These are phyloP conservation scores for Hemitrygon akajei DNA, from an alignment of 2,797 vertebrate genomes.

Conservation along the genomic window DNA sequence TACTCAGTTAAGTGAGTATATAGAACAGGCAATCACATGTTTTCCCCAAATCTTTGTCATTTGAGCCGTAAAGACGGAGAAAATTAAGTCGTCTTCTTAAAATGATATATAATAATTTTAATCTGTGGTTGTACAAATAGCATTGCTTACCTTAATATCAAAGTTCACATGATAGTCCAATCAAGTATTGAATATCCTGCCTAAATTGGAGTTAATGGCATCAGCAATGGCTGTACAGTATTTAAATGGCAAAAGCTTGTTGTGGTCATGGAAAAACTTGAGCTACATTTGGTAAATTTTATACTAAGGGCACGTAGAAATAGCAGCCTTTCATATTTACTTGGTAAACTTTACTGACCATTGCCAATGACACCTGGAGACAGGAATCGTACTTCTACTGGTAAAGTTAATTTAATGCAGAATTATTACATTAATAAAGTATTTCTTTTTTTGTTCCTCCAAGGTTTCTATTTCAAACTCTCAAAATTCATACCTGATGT, in stretches of 20 bases:
- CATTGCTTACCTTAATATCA: not conserved
- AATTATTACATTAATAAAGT: slow-evolving; percentile 25
- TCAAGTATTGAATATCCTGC: not conserved
- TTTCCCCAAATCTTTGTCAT: not conserved
- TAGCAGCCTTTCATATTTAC: slow-evolving; percentile 20
- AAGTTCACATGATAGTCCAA: not conserved
- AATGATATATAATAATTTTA: not conserved
- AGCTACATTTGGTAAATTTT: not conserved
- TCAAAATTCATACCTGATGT: slow-evolving; percentile 20
- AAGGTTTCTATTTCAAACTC: slow-evolving; percentile 4
- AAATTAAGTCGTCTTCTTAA: not conserved
- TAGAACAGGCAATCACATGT: not conserved
- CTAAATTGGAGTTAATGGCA: not conserved
- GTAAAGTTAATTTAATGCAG: slow-evolving; percentile 19
- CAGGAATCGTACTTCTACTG: not conserved
- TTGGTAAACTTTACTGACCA: not conserved
- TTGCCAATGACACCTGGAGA: not conserved
- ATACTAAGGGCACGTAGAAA: not conserved
- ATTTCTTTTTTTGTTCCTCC: not conserved
- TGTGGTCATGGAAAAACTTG: not conserved
- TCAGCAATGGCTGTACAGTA: slow-evolving; percentile 2
- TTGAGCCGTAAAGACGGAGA: not conserved
- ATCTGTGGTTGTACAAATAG: slow-evolving; percentile 2
- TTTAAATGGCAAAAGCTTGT: not conserved
- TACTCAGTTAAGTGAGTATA: not conserved